Conservation (phyloP, 2,113 vertebrate genomes). For the Orthonyx spaldingii region DNA sequence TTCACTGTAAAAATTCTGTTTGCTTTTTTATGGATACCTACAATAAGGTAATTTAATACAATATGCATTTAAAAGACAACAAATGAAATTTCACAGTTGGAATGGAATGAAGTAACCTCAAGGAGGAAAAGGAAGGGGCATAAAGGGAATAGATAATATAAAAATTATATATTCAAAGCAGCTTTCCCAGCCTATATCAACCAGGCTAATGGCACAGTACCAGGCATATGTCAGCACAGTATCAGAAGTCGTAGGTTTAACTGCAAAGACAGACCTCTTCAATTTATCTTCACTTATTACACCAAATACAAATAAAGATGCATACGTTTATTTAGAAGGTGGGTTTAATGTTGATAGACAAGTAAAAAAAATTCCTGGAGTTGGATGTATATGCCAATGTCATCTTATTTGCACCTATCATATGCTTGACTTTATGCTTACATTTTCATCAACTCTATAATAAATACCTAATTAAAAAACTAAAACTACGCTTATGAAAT, state of each 20-base stretch:
- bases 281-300: background rate
- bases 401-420: background rate
- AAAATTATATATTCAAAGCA: background rate
- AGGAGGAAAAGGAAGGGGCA: background rate
- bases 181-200: background rate
- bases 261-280: background rate
- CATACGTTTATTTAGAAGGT: background rate
- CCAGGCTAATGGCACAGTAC: background rate
- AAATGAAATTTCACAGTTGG: background rate
- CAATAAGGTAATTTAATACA: background rate
- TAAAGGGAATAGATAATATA: background rate
- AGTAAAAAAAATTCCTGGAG: background rate
- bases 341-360: background rate
- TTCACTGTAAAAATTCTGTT: background rate
- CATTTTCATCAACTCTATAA: background rate
- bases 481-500: background rate
- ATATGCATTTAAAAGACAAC: background rate
- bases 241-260: background rate
- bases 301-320: background rate
- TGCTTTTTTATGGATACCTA: background rate
- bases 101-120: background rate
- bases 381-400: background rate
- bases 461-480: background rate
- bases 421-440: background rate
- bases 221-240: background rate